These are phyloP conservation scores for Drosophila erecta DNA, from an alignment of 1,140 invertebrate species.

Conservation along the genomic window DNA sequence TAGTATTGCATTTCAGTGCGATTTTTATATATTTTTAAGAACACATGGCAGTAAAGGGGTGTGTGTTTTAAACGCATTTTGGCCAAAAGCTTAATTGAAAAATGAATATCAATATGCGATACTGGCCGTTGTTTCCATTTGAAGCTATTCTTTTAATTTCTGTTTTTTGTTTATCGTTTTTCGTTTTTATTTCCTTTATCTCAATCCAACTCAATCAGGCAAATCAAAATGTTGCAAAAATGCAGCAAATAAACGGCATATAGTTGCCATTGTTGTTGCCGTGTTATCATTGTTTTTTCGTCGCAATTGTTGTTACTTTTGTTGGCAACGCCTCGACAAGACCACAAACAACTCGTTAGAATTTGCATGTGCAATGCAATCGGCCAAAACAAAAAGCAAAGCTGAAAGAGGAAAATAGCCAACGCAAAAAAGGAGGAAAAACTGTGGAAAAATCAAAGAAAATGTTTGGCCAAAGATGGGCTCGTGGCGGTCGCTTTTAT, in stretches of 20 bases:
- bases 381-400: conserved; percentile 44
- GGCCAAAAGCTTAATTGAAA: conserved; percentile 37
- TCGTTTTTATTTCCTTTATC: background rate
- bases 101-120: conserved; percentile 37
- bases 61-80: conserved; percentile 6
- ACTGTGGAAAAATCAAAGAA: conserved; percentile 2
- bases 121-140: conserved; percentile 10
- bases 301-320: conserved; percentile 38
- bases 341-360: conserved; percentile 79
- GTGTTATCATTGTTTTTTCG: conserved; percentile 30
- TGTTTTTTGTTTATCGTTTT: background rate
- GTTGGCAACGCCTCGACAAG: conserved; percentile 57
- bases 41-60: background rate
- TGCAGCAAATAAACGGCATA: conserved; percentile 69
- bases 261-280: conserved; percentile 55
- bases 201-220: conserved; percentile 67
- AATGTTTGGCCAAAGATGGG: conserved; percentile 2
- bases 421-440: conserved; percentile 2
- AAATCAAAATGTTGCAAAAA: conserved; percentile 68
- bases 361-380: conserved; percentile 77
- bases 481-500: too few relatives aligned
- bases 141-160: conserved; percentile 12
- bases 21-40: too few relatives aligned
- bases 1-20: too few relatives aligned
- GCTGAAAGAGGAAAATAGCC: conserved; percentile 9